Conservation (phyloP, 2,113 vertebrate species). For the Psittacus erithacus region DNA sequence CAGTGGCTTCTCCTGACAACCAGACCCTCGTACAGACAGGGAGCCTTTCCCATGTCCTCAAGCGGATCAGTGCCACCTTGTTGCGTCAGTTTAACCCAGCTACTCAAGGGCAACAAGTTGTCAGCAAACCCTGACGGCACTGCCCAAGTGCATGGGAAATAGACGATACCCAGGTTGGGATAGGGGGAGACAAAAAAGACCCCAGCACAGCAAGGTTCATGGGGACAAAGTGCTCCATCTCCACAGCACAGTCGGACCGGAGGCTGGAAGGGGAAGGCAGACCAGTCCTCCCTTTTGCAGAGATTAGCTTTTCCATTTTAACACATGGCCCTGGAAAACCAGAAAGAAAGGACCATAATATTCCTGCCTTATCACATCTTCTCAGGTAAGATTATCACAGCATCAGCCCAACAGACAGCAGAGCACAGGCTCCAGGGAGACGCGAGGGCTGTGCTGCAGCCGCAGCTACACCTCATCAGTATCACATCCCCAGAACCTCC, state of each 20-base stretch:
- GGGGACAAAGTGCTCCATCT: not conserved
- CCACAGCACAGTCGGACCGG: accelerated
- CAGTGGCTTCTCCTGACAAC: not conserved
- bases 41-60: not conserved
- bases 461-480: not conserved
- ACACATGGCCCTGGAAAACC: not conserved
- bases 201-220: accelerated
- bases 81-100: not conserved
- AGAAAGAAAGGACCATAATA: accelerated
- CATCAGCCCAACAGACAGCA: not conserved
- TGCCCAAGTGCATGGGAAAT: not conserved
- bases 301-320: not conserved
- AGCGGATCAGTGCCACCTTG: not conserved
- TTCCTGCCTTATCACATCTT: not conserved
- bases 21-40: not conserved
- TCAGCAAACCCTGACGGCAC: accelerated
- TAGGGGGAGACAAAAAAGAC: not conserved
- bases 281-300: not conserved
- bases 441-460: accelerated
- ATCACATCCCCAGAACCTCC: not conserved
- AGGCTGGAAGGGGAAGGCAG: not conserved
- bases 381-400: not conserved
- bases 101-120: not conserved
- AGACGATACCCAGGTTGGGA: not conserved
- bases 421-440: not conserved